These are phyloP conservation scores for Takifugu flavidus DNA, from an alignment of 2,113 vertebrate species.

Conservation along the genomic window DNA sequence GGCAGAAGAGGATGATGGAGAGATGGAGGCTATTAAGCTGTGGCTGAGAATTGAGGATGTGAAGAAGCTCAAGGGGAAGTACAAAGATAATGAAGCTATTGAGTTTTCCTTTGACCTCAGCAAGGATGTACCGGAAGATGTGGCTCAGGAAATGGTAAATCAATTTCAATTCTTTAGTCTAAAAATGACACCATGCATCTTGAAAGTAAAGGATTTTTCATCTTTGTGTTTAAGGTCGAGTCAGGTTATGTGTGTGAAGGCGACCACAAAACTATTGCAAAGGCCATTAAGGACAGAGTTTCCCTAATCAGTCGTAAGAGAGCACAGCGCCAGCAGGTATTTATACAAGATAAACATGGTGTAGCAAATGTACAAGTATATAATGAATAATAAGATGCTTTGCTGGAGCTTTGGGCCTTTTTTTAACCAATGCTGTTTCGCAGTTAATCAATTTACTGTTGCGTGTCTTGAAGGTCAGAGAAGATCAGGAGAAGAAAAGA, in stretches of 20 bases:
- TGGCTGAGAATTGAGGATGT: constrained; percentile 97
- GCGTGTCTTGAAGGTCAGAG: constrained; percentile 74
- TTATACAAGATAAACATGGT: neutral
- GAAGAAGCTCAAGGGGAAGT: constrained; percentile 97
- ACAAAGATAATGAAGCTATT: constrained; percentile 98
- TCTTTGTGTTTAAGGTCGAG: constrained; percentile 80
- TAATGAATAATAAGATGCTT: too few relatives aligned
- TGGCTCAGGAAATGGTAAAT: constrained; percentile 96
- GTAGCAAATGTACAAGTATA: too few relatives aligned
- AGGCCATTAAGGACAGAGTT: constrained; percentile 96
- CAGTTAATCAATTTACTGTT: neutral
- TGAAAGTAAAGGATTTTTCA: neutral
- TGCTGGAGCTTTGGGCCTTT: too few relatives aligned
- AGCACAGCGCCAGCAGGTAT: constrained; percentile 87
- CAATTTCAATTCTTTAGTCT: neutral
- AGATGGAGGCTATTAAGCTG: constrained; percentile 94
- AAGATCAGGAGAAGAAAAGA: constrained; percentile 88
- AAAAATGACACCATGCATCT: neutral
- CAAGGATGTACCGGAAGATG: constrained; percentile 94
- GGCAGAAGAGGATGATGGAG: constrained; percentile 96
- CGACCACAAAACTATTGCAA: constrained; percentile 97
- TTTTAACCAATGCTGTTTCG: neutral
- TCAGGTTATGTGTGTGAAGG: constrained; percentile 96
- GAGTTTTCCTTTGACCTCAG: constrained; percentile 97
- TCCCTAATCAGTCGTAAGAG: constrained; percentile 92